A percentile compares a stretch with the other conserved stretches of the same genome.
phyloP scores from a whole-genome alignment of 2,113 vertebrate genomes.

The Paratilapia polleni region DNA sequence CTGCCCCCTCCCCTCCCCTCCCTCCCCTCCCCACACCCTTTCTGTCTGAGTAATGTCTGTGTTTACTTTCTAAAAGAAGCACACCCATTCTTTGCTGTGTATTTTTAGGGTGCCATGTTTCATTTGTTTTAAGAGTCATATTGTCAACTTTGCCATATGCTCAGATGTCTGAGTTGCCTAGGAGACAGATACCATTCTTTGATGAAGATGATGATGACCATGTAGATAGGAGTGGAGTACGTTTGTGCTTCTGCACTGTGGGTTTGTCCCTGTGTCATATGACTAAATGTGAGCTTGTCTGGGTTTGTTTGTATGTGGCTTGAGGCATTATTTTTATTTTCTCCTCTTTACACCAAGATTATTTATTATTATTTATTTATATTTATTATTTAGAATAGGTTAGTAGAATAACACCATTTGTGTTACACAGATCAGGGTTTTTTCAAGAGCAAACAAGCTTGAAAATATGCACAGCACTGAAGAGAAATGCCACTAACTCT shows the following conservation, averaged over 20 bases:
- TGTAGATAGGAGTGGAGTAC: background rate
- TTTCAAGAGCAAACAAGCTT: background rate
- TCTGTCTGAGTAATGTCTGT: conserved; percentile 61
- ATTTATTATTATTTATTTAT: too few species aligned
- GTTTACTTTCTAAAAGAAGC: conserved; percentile 68
- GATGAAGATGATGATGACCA: conserved; percentile 2
- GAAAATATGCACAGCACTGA: conserved; percentile 12
- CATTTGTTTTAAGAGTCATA: conserved; percentile 53
- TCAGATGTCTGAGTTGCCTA: background rate
- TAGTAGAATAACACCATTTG: background rate
- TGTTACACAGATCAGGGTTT: background rate
- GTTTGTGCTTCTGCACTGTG: background rate
- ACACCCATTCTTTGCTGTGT: conserved; percentile 47
- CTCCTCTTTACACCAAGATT: background rate
- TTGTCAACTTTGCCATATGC: conserved; percentile 3
- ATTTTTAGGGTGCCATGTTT: conserved; percentile 63
- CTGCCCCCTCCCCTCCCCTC: background rate
- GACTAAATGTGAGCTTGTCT: too few species aligned
- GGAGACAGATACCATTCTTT: conserved; percentile 1
- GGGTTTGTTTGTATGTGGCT: background rate
- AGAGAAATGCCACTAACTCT: background rate
- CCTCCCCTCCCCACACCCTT: background rate
- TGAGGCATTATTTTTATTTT: background rate
- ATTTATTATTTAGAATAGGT: conserved; percentile 2
- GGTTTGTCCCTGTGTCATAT: background rate